A percentile compares a stretch with the other conserved stretches of the same genome.
phyloP scores from a whole-genome alignment of 2,888 invertebrate species.

The Acheta domesticus region DNA sequence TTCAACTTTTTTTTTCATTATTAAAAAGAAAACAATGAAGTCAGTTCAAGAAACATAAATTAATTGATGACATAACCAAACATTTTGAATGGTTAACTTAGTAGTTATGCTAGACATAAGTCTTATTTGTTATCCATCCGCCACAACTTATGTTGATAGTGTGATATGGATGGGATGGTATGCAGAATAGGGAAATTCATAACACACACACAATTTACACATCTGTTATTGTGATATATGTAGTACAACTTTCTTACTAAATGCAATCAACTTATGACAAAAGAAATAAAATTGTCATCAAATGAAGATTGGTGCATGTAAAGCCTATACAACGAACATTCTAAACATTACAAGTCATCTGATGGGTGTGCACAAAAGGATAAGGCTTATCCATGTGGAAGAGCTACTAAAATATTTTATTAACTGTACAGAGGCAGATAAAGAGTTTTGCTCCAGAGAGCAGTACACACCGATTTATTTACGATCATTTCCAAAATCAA shows the following conservation, averaged over 20 bases:
- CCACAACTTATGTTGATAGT: too few relatives aligned
- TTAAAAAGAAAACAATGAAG: too few relatives aligned
- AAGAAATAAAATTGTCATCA: not conserved
- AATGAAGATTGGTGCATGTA: not conserved
- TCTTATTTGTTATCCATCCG: too few relatives aligned
- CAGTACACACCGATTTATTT: not conserved
- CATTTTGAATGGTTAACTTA: too few relatives aligned
- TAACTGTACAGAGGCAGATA: not conserved
- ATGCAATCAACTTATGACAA: slow-evolving; percentile 2
- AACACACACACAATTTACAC: not conserved
- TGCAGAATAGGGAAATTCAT: not conserved
- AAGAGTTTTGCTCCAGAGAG: not conserved
- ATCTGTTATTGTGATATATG: slow-evolving; percentile 8
- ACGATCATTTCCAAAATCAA: not conserved
- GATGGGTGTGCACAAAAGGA: not conserved
- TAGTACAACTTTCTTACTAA: not conserved
- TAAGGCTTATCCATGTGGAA: not conserved
- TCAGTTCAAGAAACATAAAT: too few relatives aligned
- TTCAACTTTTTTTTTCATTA: too few relatives aligned
- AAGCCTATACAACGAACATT: slow-evolving; percentile 7
- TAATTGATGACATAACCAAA: too few relatives aligned
- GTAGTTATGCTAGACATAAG: too few relatives aligned
- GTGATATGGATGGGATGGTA: too few relatives aligned
- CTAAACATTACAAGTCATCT: not conserved
- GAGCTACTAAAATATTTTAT: not conserved